phyloP scores from a whole-genome alignment of 2,797 vertebrate genomes.

The Acropternis orthonyx region DNA sequence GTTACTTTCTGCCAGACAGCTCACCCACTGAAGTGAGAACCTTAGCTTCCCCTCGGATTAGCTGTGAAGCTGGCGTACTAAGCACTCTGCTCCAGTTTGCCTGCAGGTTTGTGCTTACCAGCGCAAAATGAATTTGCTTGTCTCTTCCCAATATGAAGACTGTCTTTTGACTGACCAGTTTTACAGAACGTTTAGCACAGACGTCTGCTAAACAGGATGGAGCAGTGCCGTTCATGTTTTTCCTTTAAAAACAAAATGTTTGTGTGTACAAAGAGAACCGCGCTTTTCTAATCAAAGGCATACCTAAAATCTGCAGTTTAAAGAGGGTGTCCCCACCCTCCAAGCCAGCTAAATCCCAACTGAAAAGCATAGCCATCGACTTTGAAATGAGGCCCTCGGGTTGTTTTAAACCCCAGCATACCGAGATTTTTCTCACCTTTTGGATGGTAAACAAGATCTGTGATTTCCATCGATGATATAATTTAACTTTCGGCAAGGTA shows the following conservation, averaged over 20 bases:
- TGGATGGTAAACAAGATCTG: constrained; percentile 45
- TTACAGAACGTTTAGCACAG: not conserved
- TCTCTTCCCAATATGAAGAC: not conserved
- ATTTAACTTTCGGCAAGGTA: constrained; percentile 68
- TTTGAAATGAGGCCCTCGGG: not conserved
- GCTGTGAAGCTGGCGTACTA: not conserved
- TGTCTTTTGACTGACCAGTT: not conserved
- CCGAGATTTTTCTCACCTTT: constrained; percentile 45
- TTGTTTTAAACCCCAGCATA: not conserved
- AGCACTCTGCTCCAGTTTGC: not conserved
- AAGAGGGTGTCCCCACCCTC: not conserved
- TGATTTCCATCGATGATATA: constrained; percentile 37
- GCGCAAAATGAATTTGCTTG: not conserved
- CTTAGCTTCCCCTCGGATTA: not conserved
- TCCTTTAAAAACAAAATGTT: not conserved
- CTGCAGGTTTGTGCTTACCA: not conserved
- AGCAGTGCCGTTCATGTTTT: not conserved
- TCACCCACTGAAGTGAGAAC: not conserved
- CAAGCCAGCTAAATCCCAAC: not conserved
- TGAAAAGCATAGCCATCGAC: constrained; percentile 51
- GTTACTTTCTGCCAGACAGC: not conserved
- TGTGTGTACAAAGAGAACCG: not conserved
- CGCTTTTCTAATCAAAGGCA: not conserved
- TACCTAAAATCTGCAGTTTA: not conserved
- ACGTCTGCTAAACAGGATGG: not conserved